Evolutionary conservation across 1,140 invertebrate genomes (phyloP).

Genomic region (Brachionus angularis): DNA sequence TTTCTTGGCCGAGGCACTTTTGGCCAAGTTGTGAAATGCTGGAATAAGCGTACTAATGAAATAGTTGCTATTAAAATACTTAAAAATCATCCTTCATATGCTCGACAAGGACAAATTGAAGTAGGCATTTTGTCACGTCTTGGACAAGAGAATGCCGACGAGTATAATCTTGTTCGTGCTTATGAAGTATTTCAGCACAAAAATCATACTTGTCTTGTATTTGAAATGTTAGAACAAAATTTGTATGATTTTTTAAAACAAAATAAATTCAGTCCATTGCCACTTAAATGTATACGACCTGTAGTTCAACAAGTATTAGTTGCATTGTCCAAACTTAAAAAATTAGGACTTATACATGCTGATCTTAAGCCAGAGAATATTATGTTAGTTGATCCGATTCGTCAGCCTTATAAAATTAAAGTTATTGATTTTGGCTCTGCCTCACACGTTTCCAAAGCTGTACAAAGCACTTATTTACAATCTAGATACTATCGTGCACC

Average conservation of each 20-base stretch:
- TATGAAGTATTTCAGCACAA: constrained; percentile 99
- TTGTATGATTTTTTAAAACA: constrained; percentile 99
- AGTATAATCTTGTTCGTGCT: constrained; percentile 94
- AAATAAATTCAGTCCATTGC: constrained; percentile 96
- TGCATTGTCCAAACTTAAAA: constrained; percentile 93
- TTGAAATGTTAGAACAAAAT: constrained; percentile 99
- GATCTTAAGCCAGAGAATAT: constrained; percentile 99
- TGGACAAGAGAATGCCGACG: constrained; percentile 98
- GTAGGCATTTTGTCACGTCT: constrained; percentile 92
- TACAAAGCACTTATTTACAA: constrained; percentile 98
- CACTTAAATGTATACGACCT: constrained; percentile 94
- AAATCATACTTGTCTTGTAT: constrained; percentile 98
- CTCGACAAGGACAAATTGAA: constrained; percentile 92
- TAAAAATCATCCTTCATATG: constrained; percentile 99
- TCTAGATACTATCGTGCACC: constrained; percentile 96
- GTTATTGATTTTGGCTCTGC: constrained; percentile 99
- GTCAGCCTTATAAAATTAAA: constrained; percentile 89
- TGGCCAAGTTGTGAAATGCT: constrained; percentile 99
- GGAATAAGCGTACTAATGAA: constrained; percentile 96
- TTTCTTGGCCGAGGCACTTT: constrained; percentile 97
- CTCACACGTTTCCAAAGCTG: constrained; percentile 95
- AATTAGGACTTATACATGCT: constrained; percentile 96
- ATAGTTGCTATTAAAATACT: constrained; percentile 99
- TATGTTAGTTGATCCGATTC: constrained; percentile 94
- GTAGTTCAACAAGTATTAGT: constrained; percentile 90